These are phyloP conservation scores for Meleagris gallopavo DNA, from an alignment of 2,113 vertebrate species.

Conservation along the genomic window DNA sequence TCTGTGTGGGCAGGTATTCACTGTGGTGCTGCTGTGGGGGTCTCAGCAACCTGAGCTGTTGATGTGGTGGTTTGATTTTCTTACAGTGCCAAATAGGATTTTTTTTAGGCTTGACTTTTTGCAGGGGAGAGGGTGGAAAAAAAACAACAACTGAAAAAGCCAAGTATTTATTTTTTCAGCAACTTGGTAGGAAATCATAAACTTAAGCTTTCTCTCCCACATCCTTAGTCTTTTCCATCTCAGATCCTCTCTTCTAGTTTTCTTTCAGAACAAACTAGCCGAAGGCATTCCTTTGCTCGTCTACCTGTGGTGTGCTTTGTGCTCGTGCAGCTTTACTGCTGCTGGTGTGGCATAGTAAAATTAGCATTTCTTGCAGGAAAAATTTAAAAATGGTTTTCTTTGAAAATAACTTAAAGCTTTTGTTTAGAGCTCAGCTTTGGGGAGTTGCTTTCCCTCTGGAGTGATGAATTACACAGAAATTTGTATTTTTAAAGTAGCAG, in stretches of 20 bases:
- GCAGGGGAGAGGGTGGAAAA: rapidly evolving
- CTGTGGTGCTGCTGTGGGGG: neutral
- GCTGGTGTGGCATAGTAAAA: neutral
- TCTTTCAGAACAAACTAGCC: neutral
- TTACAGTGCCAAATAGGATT: neutral
- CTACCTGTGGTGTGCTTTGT: neutral
- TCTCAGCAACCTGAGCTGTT: neutral
- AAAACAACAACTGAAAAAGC: neutral
- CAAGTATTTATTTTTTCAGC: neutral
- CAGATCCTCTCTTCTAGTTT: neutral
- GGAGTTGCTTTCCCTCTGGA: conserved; percentile 24
- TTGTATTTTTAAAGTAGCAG: conserved; percentile 4
- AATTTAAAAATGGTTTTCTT: neutral
- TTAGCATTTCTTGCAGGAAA: neutral
- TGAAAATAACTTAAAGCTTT: conserved; percentile 8
- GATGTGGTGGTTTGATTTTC: neutral
- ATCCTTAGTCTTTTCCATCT: neutral
- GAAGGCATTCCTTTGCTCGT: neutral
- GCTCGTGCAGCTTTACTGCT: neutral
- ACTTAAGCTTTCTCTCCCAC: neutral
- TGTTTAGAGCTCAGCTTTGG: neutral
- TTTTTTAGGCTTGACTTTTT: neutral
- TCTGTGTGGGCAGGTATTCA: neutral
- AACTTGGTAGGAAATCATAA: neutral
- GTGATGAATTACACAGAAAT: neutral